These are phyloP conservation scores for Catamblyrhynchus diadema DNA, from an alignment of 2,797 vertebrate genomes.

Conservation along the genomic window DNA sequence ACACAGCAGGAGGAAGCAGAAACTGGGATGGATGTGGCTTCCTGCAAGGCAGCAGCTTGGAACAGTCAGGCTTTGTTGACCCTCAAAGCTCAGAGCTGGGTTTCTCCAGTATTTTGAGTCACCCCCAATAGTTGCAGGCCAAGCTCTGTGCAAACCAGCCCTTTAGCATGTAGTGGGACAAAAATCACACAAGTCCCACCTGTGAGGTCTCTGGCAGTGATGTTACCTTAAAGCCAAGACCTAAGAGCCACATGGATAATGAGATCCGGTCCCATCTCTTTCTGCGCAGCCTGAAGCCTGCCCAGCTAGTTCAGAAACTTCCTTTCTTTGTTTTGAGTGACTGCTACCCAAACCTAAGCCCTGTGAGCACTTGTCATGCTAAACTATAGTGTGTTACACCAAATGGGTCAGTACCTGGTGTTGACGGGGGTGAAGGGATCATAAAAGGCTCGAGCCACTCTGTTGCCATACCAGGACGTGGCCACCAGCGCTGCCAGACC, in stretches of 20 bases:
- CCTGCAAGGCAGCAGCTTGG: background rate
- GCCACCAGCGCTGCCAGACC: conserved; percentile 76
- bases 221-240: background rate
- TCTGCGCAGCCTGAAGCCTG: background rate
- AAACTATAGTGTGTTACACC: background rate
- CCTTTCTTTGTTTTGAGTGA: background rate
- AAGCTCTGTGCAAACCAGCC: background rate
- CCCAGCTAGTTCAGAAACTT: background rate
- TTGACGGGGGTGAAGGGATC: conserved; percentile 75
- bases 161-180: background rate
- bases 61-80: background rate
- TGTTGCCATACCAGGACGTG: conserved; percentile 79
- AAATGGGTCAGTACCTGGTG: conserved; percentile 72
- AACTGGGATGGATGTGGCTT: background rate
- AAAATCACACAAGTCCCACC: background rate
- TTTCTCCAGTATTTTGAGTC: background rate
- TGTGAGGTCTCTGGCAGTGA: background rate
- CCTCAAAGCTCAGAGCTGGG: background rate
- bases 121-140: background rate
- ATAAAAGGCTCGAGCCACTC: conserved; percentile 77
- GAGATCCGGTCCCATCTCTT: background rate
- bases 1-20: background rate
- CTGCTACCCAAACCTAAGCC: background rate
- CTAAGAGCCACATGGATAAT: background rate
- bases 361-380: background rate